phyloP scores from a whole-genome alignment of 2,113 vertebrate species.

The Ptychochromis oligacanthus region DNA sequence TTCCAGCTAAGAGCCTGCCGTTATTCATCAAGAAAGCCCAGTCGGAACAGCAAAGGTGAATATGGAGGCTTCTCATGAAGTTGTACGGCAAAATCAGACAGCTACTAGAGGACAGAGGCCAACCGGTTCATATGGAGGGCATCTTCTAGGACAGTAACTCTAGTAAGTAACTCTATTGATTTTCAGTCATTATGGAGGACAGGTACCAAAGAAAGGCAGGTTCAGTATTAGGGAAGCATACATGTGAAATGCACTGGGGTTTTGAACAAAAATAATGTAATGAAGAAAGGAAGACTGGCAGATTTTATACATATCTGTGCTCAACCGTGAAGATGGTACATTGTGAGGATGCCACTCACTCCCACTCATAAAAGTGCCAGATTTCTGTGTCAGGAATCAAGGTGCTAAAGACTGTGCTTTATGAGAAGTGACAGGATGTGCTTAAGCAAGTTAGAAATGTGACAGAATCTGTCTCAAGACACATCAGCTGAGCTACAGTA shows the following conservation, averaged over 20 bases:
- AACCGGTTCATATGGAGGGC: background rate
- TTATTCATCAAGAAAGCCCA: slow-evolving; percentile 17
- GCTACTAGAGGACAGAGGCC: background rate
- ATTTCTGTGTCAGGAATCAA: slow-evolving; percentile 1
- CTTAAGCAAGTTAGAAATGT: background rate
- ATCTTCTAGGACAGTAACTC: background rate
- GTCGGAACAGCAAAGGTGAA: slow-evolving; percentile 14
- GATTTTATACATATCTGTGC: background rate
- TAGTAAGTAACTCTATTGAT: slow-evolving; percentile 24
- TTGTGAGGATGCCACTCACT: background rate
- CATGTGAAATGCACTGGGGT: background rate
- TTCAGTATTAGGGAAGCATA: background rate
- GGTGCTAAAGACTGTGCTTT: background rate
- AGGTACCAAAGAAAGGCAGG: background rate
- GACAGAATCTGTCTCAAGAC: background rate
- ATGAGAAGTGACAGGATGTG: slow-evolving; percentile 17
- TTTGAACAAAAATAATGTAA: background rate
- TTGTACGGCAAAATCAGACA: background rate
- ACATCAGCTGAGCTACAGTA: background rate
- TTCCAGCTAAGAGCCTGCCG: background rate
- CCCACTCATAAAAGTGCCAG: slow-evolving; percentile 1
- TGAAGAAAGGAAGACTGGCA: background rate
- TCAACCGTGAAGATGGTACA: background rate
- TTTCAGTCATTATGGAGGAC: slow-evolving; percentile 6
- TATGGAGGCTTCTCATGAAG: background rate